Evolutionary conservation across 2,888 invertebrate species (phyloP), one percentile per base, ranked within the genome.

Genomic region (Formica aserva): DNA sequence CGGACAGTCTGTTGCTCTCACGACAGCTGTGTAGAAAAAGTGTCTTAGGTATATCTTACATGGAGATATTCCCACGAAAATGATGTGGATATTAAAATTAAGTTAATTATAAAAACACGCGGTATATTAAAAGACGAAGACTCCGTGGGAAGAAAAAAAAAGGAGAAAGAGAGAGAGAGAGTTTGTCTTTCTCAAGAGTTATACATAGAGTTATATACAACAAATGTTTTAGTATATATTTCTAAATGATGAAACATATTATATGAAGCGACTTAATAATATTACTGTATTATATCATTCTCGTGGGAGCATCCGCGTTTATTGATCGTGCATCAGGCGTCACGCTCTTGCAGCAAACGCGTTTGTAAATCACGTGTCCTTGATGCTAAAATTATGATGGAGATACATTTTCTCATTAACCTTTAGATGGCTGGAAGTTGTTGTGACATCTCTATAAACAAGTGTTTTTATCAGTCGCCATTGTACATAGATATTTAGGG

Each of bases 1-100:
- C 77, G 29, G 75, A 82, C 55, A 45, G 65, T 81, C 82, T 65
- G 57, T 52, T 66, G 45, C 66, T 72, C 60, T 82, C 66, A 66
- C 63, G 11, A 22, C 48, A 32, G 35, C 63, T 62, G 62, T 35
- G n/a, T 60, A 29, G 65, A 52, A 52, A 38, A 35, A 18, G 32
- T 75, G 74, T 76, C 35, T 26, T 35, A 66, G 52, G 35, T 76
- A 66, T 52, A 18, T 66, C 22, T 18, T 18, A 52, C n/a, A 66
- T 76, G 35, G 8, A 6, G 45, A 22, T 65, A 8, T 6, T 52
- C 48, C 11, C 48, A 75, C 18, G 35, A 13, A 6, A 48, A 32
- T 65, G 41, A n/a, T 41, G 41, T 29, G n/a, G 29, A 74, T 62
- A 11, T 18, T 52, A 52, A 52, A 52, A 52, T 52, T 52, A n/a